These are phyloP conservation scores for Pangasius larnaudii DNA, from an alignment of 2,797 vertebrate species.

Conservation along the genomic window DNA sequence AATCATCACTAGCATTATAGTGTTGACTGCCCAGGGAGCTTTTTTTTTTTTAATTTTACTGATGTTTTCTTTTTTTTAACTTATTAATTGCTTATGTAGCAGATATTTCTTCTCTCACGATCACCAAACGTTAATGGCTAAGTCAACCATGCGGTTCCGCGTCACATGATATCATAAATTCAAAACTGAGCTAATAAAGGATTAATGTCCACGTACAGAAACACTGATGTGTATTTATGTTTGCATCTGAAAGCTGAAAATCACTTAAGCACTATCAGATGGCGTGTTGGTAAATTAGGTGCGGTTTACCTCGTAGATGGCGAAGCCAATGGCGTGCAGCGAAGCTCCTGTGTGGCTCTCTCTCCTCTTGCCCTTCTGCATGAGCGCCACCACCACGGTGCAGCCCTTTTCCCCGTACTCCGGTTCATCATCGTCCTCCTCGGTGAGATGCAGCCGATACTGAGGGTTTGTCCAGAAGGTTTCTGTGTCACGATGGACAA, in stretches of 20 bases:
- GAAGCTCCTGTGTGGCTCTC: constrained; percentile 85
- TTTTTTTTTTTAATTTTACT: neutral
- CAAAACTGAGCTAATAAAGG: neutral
- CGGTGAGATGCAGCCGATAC: constrained; percentile 88
- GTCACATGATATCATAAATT: neutral
- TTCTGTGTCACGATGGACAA: constrained; percentile 71
- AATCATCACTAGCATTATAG: neutral
- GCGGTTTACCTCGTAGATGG: constrained; percentile 88
- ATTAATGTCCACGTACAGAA: neutral
- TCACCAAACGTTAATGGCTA: neutral
- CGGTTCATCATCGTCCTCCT: constrained; percentile 91
- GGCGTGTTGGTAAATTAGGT: neutral
- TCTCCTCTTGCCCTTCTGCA: constrained; percentile 95
- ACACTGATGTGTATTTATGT: neutral
- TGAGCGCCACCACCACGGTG: constrained; percentile 92
- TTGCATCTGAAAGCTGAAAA: neutral
- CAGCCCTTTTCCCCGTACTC: constrained; percentile 84
- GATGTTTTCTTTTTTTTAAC: neutral
- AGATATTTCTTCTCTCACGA: neutral
- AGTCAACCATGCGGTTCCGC: neutral
- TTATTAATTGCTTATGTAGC: neutral
- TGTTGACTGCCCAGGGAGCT: neutral
- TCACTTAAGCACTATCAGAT: neutral
- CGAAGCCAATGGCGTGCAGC: constrained; percentile 93
- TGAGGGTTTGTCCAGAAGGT: constrained; percentile 99